These are phyloP conservation scores for Phrynocephalus forsythii DNA, from an alignment of 2,797 vertebrate species.

Conservation along the genomic window DNA sequence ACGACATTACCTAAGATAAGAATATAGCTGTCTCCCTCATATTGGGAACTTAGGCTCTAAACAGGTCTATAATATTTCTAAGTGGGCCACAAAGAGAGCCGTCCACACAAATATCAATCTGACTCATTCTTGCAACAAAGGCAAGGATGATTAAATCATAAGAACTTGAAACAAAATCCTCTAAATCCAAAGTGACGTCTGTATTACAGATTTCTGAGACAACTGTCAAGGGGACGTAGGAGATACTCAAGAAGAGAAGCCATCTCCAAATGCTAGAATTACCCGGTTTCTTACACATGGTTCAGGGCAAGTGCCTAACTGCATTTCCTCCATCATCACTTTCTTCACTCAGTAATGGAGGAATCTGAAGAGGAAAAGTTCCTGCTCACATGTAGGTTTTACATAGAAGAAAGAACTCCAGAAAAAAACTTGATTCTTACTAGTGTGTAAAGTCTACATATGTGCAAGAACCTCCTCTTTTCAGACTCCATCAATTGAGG, in stretches of 20 bases:
- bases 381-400: too few species aligned
- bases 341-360: too few species aligned
- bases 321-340: too few species aligned
- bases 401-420: too few species aligned
- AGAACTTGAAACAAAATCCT: background rate
- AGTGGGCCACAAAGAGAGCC: conserved; percentile 2
- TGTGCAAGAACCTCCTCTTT: too few species aligned
- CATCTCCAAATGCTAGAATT: background rate
- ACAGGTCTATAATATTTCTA: background rate
- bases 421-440: too few species aligned
- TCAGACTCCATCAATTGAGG: too few species aligned
- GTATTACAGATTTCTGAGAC: background rate
- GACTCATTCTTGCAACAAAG: background rate
- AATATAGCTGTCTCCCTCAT: background rate
- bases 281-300: too few species aligned
- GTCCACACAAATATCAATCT: background rate
- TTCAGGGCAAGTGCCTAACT: too few species aligned
- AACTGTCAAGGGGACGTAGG: background rate
- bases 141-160: background rate
- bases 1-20: fast-evolving
- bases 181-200: background rate
- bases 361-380: too few species aligned
- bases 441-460: too few species aligned
- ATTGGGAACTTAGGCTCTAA: background rate
- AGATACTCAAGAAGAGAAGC: background rate